Conservation (phyloP, 2,113 vertebrate genomes). For the Clarias gariepinus region DNA sequence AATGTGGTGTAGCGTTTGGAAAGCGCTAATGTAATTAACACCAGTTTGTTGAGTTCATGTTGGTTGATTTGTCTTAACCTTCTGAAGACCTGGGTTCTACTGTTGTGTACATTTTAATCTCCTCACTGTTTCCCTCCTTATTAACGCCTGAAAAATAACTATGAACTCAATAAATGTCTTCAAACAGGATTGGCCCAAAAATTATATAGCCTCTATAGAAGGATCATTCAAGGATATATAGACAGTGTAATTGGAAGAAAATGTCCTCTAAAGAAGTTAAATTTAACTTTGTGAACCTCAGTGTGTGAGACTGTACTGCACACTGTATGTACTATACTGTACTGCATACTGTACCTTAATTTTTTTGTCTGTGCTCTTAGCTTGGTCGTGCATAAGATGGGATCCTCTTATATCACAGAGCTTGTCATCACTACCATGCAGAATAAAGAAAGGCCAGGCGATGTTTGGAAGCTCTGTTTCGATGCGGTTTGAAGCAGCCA, state of each 20-base stretch:
- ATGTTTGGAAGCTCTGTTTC: constrained; percentile 82
- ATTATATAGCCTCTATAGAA: no score
- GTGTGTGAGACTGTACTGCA: background rate
- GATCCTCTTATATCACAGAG: constrained; percentile 90
- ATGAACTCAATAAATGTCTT: no score
- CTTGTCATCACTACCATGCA: constrained; percentile 87
- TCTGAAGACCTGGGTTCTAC: no score
- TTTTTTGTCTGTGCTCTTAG: constrained; percentile 85
- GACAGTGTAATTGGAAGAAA: no score
- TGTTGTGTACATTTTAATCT: no score
- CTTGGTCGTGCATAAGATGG: constrained; percentile 80
- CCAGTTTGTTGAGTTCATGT: background rate
- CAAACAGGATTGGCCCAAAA: no score
- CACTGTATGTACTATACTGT: background rate
- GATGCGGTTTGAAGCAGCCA: constrained; percentile 81
- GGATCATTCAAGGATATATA: no score
- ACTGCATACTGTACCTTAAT: constrained; percentile 77
- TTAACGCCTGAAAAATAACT: no score
- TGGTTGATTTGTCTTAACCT: background rate
- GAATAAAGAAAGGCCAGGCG: constrained; percentile 85
- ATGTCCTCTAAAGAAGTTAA: no score
- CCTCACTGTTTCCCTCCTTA: no score
- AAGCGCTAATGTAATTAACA: background rate
- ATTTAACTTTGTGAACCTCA: background rate
- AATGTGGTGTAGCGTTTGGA: background rate